Base-by-base conservation (phyloP, 2,797 vertebrate species). In the Pipistrellus nathusii region DNA sequence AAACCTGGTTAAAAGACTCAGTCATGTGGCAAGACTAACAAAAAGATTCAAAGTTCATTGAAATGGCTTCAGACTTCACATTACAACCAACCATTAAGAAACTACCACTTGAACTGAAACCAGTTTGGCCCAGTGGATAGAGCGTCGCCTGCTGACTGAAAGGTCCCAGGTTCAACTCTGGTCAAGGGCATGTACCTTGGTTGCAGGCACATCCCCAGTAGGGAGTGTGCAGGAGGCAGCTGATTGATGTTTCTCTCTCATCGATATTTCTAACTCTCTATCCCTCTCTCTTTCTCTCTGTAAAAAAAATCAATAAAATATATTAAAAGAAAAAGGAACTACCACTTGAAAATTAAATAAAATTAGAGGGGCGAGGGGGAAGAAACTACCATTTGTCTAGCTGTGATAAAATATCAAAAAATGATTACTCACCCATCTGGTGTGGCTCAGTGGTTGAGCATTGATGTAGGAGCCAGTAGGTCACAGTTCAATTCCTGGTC, bases 81-180 rank as follows among this genome's bases (percentile, higher is more conserved):
- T 12, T 59, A 18, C 11, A 73, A 46, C 12, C 15, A 88, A 77
- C 4, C 5, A 76, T 87, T 95, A 85, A 46, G 62, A 91, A 94
- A 66, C 15, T 75, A n/a, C 30, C 15, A 41, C 38, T 41, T 41
- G 38, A 41, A 6, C 38, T 1, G 38, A 41, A 41, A 41, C 38
- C 38, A 41, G 38, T 41, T 41, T 41, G 38, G 38, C 38, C 7
- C 38, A 41, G 38, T 41, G 38, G 38, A 41, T 41, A 41, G 38
- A 41, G 38, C 38, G 6, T 41, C 38, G 6, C 38, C 38, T 41
- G 38, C 38, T 41, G 38, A 41, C 38, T 41, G 38, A 41, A 41
- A 41, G 38, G 38, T 41, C 38, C 38, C 38, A 41, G 38, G 38
- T 41, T 41, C 38, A 41, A 41, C 38, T 41, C 38, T 6, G 38